Evolutionary conservation across 2,888 invertebrate genomes (phyloP).

Genomic region (Gerosis bhagava): DNA sequence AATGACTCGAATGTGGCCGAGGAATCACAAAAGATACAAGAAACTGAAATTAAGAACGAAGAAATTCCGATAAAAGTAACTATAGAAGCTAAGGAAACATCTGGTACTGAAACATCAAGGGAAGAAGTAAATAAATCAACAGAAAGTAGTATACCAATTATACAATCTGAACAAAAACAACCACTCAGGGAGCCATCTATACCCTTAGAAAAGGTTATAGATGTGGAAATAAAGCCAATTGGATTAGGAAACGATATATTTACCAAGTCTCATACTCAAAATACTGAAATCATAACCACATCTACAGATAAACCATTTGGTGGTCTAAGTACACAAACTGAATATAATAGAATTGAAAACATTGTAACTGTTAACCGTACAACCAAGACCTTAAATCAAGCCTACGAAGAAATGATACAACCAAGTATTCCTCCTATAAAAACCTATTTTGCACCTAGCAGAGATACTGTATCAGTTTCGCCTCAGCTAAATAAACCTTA

Average conservation of each 20-base stretch:
- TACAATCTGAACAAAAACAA: constrained; percentile 43
- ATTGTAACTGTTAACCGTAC: constrained; percentile 72
- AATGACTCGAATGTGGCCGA: constrained; percentile 30
- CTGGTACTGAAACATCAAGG: constrained; percentile 8
- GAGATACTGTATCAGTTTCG: constrained; percentile 55
- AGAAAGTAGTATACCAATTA: no score
- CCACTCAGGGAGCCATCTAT: constrained; percentile 66
- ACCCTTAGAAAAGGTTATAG: constrained; percentile 71
- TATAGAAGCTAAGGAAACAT: constrained; percentile 12
- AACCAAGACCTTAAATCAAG: constrained; percentile 65
- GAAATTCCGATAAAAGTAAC: constrained; percentile 28
- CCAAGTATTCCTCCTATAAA: constrained; percentile 61
- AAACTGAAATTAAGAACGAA: constrained; percentile 27
- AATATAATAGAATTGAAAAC: constrained; percentile 71
- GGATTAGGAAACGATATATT: constrained; percentile 57
- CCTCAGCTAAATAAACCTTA: constrained; percentile 58
- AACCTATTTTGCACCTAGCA: constrained; percentile 64
- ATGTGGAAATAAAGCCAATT: constrained; percentile 74
- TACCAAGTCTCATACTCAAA: constrained; percentile 69
- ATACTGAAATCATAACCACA: constrained; percentile 67
- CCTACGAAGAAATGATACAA: constrained; percentile 61
- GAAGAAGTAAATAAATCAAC: no score
- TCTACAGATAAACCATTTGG: constrained; percentile 52
- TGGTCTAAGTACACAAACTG: constrained; percentile 63
- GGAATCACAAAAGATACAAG: constrained; percentile 31